These are phyloP conservation scores for Ruditapes philippinarum DNA, from an alignment of 1,140 invertebrate genomes.

Conservation along the genomic window DNA sequence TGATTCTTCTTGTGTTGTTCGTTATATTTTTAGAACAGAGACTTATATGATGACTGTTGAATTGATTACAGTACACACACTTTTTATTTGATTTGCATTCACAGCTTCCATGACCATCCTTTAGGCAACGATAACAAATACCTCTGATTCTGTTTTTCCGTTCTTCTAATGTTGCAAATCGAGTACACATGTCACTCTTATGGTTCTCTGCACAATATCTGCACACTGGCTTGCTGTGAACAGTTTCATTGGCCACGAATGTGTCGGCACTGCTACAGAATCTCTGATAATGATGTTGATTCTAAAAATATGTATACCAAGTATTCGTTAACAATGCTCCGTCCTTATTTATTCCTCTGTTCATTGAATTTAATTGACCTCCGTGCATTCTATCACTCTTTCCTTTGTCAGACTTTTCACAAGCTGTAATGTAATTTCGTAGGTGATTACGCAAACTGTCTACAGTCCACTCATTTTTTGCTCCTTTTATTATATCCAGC, in stretches of 20 bases:
- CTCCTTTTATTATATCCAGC: slow-evolving; percentile 1
- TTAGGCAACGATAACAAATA: slow-evolving; percentile 43
- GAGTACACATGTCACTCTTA: slow-evolving; percentile 57
- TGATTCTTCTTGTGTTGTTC: neutral
- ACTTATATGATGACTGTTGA: slow-evolving; percentile 43
- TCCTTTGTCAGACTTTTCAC: neutral
- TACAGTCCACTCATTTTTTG: neutral
- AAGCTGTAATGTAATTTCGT: neutral
- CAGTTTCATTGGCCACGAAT: neutral
- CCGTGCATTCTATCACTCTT: neutral
- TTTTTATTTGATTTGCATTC: slow-evolving; percentile 40
- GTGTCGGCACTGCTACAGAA: neutral
- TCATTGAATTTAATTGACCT: neutral
- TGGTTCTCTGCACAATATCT: slow-evolving; percentile 49
- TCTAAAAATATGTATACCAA: neutral
- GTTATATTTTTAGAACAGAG: neutral
- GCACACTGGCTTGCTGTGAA: neutral
- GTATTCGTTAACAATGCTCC: neutral
- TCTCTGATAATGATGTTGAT: no score
- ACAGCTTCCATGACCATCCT: neutral
- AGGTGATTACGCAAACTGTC: neutral
- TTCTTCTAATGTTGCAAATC: slow-evolving; percentile 43
- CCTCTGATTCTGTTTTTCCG: slow-evolving; percentile 32
- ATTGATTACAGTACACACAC: neutral
- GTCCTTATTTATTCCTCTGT: neutral